A percentile compares a stretch with the other conserved stretches of the same genome.
Conservation (phyloP, 1,140 invertebrate genomes). For the Elysia chlorotica region DNA sequence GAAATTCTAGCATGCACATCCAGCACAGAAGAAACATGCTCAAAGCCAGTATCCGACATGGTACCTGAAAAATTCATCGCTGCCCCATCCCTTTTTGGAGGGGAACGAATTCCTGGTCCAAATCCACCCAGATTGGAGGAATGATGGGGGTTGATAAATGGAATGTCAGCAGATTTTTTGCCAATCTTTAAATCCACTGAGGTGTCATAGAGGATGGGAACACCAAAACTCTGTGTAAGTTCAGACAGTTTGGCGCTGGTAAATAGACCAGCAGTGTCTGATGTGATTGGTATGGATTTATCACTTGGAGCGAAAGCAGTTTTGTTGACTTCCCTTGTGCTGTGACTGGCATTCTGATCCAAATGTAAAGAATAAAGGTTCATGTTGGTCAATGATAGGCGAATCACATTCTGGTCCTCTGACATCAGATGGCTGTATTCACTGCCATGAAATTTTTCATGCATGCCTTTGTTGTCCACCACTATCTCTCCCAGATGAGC, state of each 20-base stretch:
- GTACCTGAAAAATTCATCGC: no score
- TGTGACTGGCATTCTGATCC: slow-evolving; percentile 50
- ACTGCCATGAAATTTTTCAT: slow-evolving; percentile 9
- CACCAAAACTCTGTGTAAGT: slow-evolving; percentile 35
- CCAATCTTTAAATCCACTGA: slow-evolving; percentile 71
- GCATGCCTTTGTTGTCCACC: slow-evolving; percentile 60
- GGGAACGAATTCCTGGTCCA: not conserved
- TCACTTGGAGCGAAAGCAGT: no score
- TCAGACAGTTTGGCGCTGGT: slow-evolving; percentile 17
- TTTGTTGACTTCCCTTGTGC: no score
- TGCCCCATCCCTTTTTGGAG: no score
- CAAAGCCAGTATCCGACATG: not conserved
- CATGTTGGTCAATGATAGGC: slow-evolving; percentile 71
- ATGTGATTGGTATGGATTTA: no score
- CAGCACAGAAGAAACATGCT: slow-evolving; percentile 34
- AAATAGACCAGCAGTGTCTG: slow-evolving; percentile 3
- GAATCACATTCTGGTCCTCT: slow-evolving; percentile 26
- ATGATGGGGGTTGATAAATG: slow-evolving; percentile 24
- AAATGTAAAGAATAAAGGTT: slow-evolving; percentile 82
- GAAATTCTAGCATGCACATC: slow-evolving; percentile 81
- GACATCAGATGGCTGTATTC: not conserved
- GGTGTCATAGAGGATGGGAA: slow-evolving; percentile 71
- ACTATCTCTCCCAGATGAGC: slow-evolving; percentile 92
- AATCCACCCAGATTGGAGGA: slow-evolving; percentile 8
- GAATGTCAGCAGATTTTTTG: slow-evolving; percentile 25